Base-by-base conservation (phyloP, 2,113 vertebrate genomes). In the Pelecanus crispus region DNA sequence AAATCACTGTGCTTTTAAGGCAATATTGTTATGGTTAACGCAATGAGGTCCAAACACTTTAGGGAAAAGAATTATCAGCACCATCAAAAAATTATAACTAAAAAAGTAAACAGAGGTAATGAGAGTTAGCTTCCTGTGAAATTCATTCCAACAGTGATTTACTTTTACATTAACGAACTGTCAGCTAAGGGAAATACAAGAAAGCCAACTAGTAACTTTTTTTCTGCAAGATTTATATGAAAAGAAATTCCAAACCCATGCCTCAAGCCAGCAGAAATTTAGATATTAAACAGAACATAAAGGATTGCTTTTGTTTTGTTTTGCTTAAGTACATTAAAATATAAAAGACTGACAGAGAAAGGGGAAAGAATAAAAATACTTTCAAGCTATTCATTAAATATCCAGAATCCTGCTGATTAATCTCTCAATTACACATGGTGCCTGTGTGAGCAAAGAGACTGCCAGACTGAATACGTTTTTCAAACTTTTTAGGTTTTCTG, bases 111-210 rank as follows among this genome's bases (percentile, higher is more conserved):
- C n/a, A 91, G 53, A 81, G 9, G 20, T 80, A 95, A 95, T 70
- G 68, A 94, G 47, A 88, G 38, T 61, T 74, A 94, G 55, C 42
- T 92, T 96, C 81, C 66, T 94, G 56, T 71, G 32, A 56, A 78
- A 86, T n/a, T 34, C 6, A 90, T 92, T 97, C 74, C 68, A 83
- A 63, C 34, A 66, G 78, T 79, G 77, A 81, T 71, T 74, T 97
- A 95, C 61, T 97, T 88, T 89, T 62, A 95, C 34, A 55, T 91
- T 95, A 93, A 89, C 4, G 19, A 97, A 66, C 36, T 78, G 72
- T 83, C 93, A 94, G 42, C 66, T 74, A 81, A 50, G 38, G 47
- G 68, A 92, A 91, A 92, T n/a, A 42, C 16, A 88, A 70, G 56
- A 75, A 70, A 73, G 52, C 10, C 4, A 3, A 26, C 66, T 38